phyloP scores from a whole-genome alignment of 2,797 vertebrate genomes.

The Tauraco hartlaubi region DNA sequence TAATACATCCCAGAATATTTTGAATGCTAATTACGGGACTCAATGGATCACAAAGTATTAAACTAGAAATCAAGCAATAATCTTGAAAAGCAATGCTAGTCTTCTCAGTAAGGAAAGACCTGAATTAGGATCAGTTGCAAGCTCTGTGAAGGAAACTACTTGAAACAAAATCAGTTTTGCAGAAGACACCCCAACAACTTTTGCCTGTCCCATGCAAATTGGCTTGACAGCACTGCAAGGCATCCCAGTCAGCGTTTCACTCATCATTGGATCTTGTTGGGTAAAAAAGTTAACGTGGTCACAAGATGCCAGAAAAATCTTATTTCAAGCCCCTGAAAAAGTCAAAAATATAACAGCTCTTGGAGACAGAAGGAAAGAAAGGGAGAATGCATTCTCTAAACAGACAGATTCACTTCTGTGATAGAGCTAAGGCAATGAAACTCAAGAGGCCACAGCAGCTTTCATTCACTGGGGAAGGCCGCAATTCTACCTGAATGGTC shows the following conservation, averaged over 20 bases:
- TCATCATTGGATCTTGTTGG: not conserved
- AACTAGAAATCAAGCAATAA: not conserved
- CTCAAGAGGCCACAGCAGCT: not conserved
- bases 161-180: not conserved
- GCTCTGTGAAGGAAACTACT: not conserved
- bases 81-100: not conserved
- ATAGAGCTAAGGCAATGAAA: not conserved
- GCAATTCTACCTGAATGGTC: conserved; percentile 85
- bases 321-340: not conserved
- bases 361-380: not conserved
- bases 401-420: not conserved
- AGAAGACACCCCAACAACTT: not conserved
- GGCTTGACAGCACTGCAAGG: accelerated
- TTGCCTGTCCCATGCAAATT: not conserved
- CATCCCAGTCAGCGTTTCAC: not conserved
- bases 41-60: not conserved
- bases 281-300: not conserved
- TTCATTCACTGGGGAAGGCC: not conserved
- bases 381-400: not conserved
- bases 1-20: not conserved
- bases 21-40: conserved; percentile 17
- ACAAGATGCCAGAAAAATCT: not conserved
- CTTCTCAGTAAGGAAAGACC: not conserved
- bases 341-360: not conserved
- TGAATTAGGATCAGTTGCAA: not conserved